Conservation (phyloP, 2,888 invertebrate genomes). For the Spilosoma lubricipeda region DNA sequence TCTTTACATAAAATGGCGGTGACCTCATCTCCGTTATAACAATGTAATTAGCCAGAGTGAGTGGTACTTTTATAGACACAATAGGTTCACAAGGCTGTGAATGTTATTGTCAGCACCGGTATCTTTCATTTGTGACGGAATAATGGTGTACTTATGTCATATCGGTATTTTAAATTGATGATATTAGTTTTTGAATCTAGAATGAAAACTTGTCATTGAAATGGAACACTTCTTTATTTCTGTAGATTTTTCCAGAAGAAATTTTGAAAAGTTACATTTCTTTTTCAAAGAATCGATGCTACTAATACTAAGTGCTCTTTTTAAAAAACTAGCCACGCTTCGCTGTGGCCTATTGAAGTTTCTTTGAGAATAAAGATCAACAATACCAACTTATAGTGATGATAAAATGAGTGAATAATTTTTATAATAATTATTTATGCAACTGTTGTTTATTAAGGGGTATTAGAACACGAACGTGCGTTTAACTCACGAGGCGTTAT, state of each 20-base stretch:
- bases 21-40: slow-evolving; percentile 16
- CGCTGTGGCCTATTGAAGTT: too few species aligned
- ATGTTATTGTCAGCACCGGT: slow-evolving; percentile 13
- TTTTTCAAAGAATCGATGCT: neutral
- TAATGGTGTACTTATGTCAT: slow-evolving; percentile 5
- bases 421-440: too few species aligned
- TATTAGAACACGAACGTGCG: too few species aligned
- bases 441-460: too few species aligned
- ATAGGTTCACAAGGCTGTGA: slow-evolving; percentile 41
- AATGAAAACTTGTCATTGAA: neutral
- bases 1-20: neutral
- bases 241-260: neutral
- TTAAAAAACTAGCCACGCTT: neutral
- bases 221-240: neutral
- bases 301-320: neutral
- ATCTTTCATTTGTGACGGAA: slow-evolving; percentile 9
- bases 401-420: too few species aligned
- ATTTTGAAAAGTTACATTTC: neutral
- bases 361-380: too few species aligned
- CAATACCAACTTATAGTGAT: neutral
- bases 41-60: slow-evolving; percentile 41
- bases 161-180: neutral
- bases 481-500: too few species aligned
- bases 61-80: slow-evolving; percentile 41
- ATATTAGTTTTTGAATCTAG: neutral